Base-by-base conservation (phyloP, 1,140 invertebrate genomes). In the Drosophila ohnishii region DNA sequence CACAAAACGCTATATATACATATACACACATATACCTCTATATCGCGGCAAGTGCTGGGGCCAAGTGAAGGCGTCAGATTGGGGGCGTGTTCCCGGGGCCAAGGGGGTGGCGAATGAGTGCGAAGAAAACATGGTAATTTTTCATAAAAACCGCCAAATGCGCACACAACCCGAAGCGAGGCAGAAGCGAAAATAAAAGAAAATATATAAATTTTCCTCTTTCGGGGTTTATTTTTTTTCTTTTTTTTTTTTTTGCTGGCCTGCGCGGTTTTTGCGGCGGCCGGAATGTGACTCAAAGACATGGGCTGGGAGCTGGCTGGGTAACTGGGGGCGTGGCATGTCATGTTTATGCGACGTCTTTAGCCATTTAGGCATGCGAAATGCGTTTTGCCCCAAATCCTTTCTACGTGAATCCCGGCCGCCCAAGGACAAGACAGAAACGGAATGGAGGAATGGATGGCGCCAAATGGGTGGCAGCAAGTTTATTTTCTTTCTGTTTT, bases 111-210 rank as follows among this genome's bases (percentile, higher is more conserved):
- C 7, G 83, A 87, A 86, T 79, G 83, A 87, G 82, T 86, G 79
- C 79, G 82, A 86, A 75, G 82, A 83, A 87, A 86, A 86, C 83
- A 88, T 87, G 84, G 84, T 88, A 88, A 88, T 88, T 88, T 88
- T 88, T 88, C 83, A 87, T 87, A 88, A 88, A 87, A 87, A 87
- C 84, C 83, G 84, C 83, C 83, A 88, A 87, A 87, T 87, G 83
- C 80, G 83, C 83, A 87, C 80, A 88, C 83, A 87, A 87, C 83
- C 83, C 84, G 53, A 83, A 86, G 83, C 81, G 45, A 65, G 44
- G 48, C 48, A 56, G 59, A 59, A 73, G 51, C 51, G 81, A 74
- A 77, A 80, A 64, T 77, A 75, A 57, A 78, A 67, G 62, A 76
- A 77, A 61, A 76, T 71, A 48, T 51, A 70, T 60, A 63, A 47